Evolutionary conservation across 2,888 invertebrate species (phyloP).

Genomic region (Sylvicola fuscatus): DNA sequence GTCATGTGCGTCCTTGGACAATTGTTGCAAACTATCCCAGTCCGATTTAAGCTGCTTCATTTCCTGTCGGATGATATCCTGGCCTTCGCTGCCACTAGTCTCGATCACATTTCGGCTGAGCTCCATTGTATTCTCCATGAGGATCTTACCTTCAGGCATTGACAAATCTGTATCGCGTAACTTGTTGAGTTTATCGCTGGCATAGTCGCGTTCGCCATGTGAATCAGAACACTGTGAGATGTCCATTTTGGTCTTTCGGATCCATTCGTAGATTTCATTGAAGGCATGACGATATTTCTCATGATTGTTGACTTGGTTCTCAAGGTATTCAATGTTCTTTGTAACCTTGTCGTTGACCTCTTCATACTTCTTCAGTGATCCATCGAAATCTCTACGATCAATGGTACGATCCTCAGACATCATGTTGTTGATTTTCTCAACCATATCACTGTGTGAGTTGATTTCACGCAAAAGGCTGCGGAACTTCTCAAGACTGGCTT

Average conservation of each 20-base stretch:
- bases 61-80: conserved; percentile 61
- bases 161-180: conserved; percentile 46
- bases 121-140: conserved; percentile 52
- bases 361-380: conserved; percentile 49
- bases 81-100: conserved; percentile 64
- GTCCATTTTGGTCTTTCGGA: conserved; percentile 57
- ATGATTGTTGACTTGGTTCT: conserved; percentile 67
- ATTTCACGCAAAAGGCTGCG: conserved; percentile 66
- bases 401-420: conserved; percentile 46
- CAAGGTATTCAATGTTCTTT: conserved; percentile 49
- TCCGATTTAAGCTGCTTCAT: conserved; percentile 59
- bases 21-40: conserved; percentile 60
- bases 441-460: conserved; percentile 53
- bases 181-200: conserved; percentile 53
- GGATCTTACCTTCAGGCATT: conserved; percentile 47
- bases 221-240: conserved; percentile 71
- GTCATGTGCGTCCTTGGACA: conserved; percentile 56
- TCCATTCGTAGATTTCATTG: conserved; percentile 69
- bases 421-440: conserved; percentile 55
- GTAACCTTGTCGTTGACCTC: conserved; percentile 41
- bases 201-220: conserved; percentile 66
- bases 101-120: conserved; percentile 53
- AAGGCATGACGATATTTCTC: conserved; percentile 69
- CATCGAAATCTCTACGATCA: conserved; percentile 44
- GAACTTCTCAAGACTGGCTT: conserved; percentile 72